Evolutionary conservation across 2,888 invertebrate species (phyloP).

Genomic region (Phalera bucephala): DNA sequence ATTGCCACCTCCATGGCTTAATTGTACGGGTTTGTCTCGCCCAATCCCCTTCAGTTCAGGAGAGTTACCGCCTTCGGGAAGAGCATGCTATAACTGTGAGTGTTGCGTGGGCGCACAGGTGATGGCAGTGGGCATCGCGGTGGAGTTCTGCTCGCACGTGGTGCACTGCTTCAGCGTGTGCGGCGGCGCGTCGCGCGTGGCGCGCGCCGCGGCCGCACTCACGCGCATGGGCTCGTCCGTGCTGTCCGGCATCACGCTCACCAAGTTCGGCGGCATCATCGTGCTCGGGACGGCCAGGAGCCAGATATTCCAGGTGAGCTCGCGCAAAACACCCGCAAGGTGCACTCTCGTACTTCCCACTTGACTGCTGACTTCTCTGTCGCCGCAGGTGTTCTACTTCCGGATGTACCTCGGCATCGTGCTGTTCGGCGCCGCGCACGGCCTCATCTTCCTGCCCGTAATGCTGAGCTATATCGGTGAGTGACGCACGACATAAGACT

Average conservation of each 20-base stretch:
- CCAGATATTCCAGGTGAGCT: conserved; percentile 96
- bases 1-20: too few relatives aligned
- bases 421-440: conserved; percentile 97
- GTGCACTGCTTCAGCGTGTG: conserved; percentile 95
- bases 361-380: too few relatives aligned
- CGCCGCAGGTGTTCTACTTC: conserved; percentile 97
- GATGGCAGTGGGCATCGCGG: conserved; percentile 99
- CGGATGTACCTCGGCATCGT: conserved; percentile 99
- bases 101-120: conserved; percentile 69
- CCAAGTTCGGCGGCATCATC: conserved; percentile 98
- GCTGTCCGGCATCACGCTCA: conserved; percentile 98
- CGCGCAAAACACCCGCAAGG: too few relatives aligned
- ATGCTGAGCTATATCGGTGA: conserved; percentile 98
- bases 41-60: too few relatives aligned
- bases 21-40: too few relatives aligned
- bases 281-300: conserved; percentile 98
- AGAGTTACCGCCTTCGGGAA: too few relatives aligned
- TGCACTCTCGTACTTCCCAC: too few relatives aligned
- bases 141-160: conserved; percentile 99
- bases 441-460: conserved; percentile 98
- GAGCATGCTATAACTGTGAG: background rate
- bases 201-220: conserved; percentile 92
- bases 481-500: too few relatives aligned
- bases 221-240: conserved; percentile 97
- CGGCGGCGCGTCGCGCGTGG: conserved; percentile 87